A percentile compares a stretch with the other conserved stretches of the same genome.
phyloP scores from a whole-genome alignment of 2,888 invertebrate genomes.

The Synergus itoensis region DNA sequence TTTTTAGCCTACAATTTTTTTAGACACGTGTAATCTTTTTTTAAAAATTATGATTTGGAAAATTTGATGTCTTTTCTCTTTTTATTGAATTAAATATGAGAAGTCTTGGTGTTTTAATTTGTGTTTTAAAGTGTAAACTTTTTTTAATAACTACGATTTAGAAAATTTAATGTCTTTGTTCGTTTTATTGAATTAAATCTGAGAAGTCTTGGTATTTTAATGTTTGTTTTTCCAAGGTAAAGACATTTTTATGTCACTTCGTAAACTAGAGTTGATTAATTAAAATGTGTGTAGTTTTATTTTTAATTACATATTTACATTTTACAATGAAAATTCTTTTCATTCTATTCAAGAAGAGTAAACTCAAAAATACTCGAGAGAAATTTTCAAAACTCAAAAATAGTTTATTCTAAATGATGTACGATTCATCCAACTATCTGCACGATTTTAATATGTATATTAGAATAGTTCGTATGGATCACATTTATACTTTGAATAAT shows the following conservation, averaged over 20 bases:
- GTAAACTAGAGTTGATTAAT: not conserved
- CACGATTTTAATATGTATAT: conserved; percentile 3
- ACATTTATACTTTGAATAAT: conserved; percentile 29
- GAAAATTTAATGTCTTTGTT: not conserved
- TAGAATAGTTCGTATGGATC: conserved; percentile 3
- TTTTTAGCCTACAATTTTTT: not conserved
- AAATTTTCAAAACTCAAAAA: not conserved
- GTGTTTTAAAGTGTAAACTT: not conserved
- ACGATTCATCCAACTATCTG: not conserved
- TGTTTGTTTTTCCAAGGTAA: not conserved
- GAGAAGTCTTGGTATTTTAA: not conserved
- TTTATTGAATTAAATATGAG: not conserved
- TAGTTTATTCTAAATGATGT: not conserved
- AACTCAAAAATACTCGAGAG: not conserved
- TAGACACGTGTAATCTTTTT: not conserved
- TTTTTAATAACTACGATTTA: not conserved
- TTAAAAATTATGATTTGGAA: not conserved
- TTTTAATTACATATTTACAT: not conserved
- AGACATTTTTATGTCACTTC: not conserved
- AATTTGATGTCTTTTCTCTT: not conserved
- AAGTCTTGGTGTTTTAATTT: not conserved
- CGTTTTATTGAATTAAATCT: not conserved
- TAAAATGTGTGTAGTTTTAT: not conserved
- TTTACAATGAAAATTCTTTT: not conserved
- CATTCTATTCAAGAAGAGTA: not conserved